Percentiles rank a stretch among this genome's conserved stretches.
These are phyloP conservation scores for Clistopyga incitator DNA, from an alignment of 2,888 invertebrate species.

Conservation along the genomic window DNA sequence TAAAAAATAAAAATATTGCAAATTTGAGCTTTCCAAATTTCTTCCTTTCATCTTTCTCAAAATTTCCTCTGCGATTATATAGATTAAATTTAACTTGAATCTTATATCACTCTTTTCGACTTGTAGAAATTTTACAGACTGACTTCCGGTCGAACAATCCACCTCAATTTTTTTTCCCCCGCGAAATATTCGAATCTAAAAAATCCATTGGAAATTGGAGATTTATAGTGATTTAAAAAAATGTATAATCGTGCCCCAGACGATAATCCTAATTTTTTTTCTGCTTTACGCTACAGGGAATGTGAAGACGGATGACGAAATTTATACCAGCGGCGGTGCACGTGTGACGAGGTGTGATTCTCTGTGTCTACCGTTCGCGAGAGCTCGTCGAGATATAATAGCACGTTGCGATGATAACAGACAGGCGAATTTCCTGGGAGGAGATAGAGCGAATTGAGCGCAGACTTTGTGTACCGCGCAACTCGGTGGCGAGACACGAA, in stretches of 20 bases:
- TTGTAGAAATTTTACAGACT: too few relatives aligned
- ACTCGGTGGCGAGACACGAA: background rate
- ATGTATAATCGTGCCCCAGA: background rate
- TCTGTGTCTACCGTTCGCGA: background rate
- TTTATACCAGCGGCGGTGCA: background rate
- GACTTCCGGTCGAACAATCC: too few relatives aligned
- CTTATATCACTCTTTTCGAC: too few relatives aligned
- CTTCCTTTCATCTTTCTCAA: too few relatives aligned
- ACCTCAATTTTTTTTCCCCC: too few relatives aligned
- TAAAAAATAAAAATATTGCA: too few relatives aligned
- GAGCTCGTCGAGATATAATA: conserved; percentile 22
- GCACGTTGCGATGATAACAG: conserved; percentile 44
- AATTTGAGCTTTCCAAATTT: too few relatives aligned
- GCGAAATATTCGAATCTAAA: too few relatives aligned
- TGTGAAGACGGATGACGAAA: background rate
- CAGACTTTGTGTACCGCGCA: background rate
- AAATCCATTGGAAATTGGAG: too few relatives aligned
- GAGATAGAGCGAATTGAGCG: conserved; percentile 26
- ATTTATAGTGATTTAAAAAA: background rate
- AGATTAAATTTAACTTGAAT: too few relatives aligned
- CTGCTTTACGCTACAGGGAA: conserved; percentile 13
- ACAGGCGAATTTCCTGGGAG: conserved; percentile 47
- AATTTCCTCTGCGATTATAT: too few relatives aligned
- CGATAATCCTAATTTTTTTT: background rate
- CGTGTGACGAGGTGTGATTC: conserved; percentile 12